Percentiles rank a stretch among this genome's conserved stretches.
Conservation (phyloP, 2,113 vertebrate genomes). For the Nycticebus coucang region DNA sequence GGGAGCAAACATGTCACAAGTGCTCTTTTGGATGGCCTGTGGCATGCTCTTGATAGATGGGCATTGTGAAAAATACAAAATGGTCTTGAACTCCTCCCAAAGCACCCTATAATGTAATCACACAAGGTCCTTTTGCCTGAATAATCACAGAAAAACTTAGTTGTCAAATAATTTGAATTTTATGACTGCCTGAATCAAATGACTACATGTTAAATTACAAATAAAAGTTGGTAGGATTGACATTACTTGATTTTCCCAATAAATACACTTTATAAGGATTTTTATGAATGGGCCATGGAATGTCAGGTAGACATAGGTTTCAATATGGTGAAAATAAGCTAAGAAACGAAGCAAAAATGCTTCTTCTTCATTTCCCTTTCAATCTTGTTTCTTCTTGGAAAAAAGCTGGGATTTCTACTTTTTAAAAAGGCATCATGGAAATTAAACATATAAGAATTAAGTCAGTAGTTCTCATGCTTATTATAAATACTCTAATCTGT, state of each 20-base stretch:
- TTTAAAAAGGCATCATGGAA: slow-evolving; percentile 41
- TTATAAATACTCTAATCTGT: slow-evolving; percentile 69
- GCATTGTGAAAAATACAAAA: slow-evolving; percentile 18
- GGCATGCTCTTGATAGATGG: neutral
- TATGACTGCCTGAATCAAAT: slow-evolving; percentile 31
- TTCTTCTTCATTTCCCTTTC: neutral
- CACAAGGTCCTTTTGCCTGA: neutral
- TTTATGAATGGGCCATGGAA: neutral
- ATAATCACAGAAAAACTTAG: neutral
- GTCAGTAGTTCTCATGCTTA: slow-evolving; percentile 46
- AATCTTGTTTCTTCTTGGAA: slow-evolving; percentile 21
- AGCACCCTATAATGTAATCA: neutral
- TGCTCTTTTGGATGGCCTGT: neutral
- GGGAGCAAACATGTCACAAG: neutral
- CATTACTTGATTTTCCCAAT: slow-evolving; percentile 1
- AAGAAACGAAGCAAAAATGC: neutral
- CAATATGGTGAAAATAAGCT: neutral
- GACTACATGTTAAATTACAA: neutral
- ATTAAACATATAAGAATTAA: slow-evolving; percentile 30
- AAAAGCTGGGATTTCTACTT: neutral
- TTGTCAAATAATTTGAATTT: slow-evolving; percentile 24
- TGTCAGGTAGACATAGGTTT: slow-evolving; percentile 1
- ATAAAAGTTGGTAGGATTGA: neutral
- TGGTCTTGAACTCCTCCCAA: neutral
- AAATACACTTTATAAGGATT: slow-evolving; percentile 17